Percentiles rank a stretch among this genome's conserved stretches.
Evolutionary conservation across 2,797 vertebrate species (phyloP).

Genomic region (Pangasius macronema): DNA sequence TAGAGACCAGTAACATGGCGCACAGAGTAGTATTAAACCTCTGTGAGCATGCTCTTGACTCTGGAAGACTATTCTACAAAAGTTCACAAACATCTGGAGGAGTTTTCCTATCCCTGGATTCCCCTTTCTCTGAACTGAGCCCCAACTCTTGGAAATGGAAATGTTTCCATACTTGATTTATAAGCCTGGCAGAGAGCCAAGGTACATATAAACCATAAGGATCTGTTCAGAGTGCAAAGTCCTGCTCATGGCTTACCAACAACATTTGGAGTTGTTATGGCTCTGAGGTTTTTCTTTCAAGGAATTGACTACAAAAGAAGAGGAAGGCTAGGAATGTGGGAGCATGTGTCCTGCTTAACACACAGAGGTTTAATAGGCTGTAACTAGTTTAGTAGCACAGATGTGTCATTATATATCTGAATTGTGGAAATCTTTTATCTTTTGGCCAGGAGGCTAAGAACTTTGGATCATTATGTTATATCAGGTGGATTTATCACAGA

Average conservation of each 20-base stretch:
- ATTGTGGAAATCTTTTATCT: background rate
- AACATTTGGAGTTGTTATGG: background rate
- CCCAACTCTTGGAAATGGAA: constrained; percentile 43
- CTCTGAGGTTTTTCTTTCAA: constrained; percentile 13
- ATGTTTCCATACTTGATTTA: constrained; percentile 39
- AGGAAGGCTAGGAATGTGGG: background rate
- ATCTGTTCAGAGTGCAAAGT: constrained; percentile 39
- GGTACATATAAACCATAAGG: constrained; percentile 39
- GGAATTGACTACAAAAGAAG: background rate
- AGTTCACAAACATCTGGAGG: constrained; percentile 22
- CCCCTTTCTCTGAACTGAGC: background rate
- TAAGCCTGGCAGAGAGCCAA: constrained; percentile 45
- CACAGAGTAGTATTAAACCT: background rate
- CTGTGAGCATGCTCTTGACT: background rate
- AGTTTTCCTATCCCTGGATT: constrained; percentile 2
- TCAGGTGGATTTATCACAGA: background rate
- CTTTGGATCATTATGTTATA: background rate
- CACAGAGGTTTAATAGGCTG: background rate
- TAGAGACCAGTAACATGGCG: background rate
- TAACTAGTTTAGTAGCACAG: background rate
- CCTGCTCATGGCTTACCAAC: background rate
- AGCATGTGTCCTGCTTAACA: background rate
- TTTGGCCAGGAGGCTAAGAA: background rate
- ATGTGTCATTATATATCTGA: background rate
- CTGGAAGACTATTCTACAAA: background rate